Conservation (phyloP, 2,113 vertebrate species). For the Aldabrachelys gigantea region DNA sequence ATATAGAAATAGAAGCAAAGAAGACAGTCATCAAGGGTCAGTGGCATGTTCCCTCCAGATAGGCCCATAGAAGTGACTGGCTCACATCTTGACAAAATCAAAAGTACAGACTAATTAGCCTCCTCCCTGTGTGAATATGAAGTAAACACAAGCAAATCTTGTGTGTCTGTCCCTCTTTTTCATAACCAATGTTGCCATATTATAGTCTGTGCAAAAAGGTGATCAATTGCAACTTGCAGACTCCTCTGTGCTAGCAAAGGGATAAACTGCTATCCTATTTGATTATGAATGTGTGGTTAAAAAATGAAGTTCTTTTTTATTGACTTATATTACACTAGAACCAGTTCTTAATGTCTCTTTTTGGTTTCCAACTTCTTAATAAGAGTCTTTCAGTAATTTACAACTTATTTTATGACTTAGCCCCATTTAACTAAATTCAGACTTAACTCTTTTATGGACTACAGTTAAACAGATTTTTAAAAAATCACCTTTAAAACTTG, state of each 20-base stretch:
- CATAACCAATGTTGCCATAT: neutral
- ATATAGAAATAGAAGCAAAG: neutral
- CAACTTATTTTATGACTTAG: neutral
- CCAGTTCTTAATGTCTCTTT: neutral
- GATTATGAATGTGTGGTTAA: neutral
- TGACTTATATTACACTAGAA: neutral
- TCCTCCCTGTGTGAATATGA: rapidly evolving
- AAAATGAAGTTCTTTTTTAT: neutral
- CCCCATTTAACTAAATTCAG: too few relatives aligned
- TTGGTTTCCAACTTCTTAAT: neutral
- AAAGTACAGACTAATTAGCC: neutral
- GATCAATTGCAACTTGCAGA: neutral
- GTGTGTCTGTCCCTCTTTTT: neutral
- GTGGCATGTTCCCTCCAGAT: neutral
- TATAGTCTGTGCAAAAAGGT: neutral
- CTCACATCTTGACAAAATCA: neutral
- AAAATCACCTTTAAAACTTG: neutral
- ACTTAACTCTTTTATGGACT: too few relatives aligned
- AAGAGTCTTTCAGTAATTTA: neutral
- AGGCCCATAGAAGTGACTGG: neutral
- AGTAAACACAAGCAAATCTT: neutral
- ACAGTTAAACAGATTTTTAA: neutral
- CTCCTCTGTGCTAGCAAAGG: neutral
- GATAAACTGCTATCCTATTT: neutral
- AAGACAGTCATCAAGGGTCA: neutral